These are phyloP conservation scores for Oscheius sp. DNA, from an alignment of 2,888 invertebrate genomes.

Conservation along the genomic window DNA sequence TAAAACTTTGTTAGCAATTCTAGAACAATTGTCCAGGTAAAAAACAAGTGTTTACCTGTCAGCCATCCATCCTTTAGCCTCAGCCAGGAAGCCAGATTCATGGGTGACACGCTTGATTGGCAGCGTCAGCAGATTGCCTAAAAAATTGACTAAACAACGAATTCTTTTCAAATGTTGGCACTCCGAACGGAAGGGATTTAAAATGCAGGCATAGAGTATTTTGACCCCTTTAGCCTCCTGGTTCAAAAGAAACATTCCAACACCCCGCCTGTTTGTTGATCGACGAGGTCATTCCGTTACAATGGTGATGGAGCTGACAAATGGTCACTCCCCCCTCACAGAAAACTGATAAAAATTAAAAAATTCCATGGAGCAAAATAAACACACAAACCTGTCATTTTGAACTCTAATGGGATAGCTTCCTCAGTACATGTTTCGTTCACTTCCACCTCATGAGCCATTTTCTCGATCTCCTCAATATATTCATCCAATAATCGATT, in stretches of 20 bases:
- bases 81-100: constrained; percentile 40
- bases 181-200: not conserved
- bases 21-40: not conserved
- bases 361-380: not conserved
- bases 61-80: constrained; percentile 52
- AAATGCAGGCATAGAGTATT: not conserved
- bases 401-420: constrained; percentile 61
- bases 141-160: not conserved
- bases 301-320: constrained; percentile 17
- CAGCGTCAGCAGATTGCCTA: constrained; percentile 38
- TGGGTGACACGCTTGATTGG: constrained; percentile 39
- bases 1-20: constrained; percentile 51
- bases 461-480: constrained; percentile 67
- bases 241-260: constrained; percentile 2
- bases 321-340: constrained; percentile 19
- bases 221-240: not conserved
- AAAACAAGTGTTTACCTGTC: constrained; percentile 33
- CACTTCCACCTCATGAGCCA: constrained; percentile 62
- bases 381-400: constrained; percentile 51
- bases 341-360: constrained; percentile 11
- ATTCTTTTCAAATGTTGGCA: too few species aligned
- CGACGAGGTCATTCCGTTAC: constrained; percentile 26
- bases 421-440: constrained; percentile 59
- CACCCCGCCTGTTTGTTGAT: constrained; percentile 17
- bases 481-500: constrained; percentile 61